Evolutionary conservation across 1,140 invertebrate species (phyloP), one percentile per base, ranked within the genome.

Genomic region (Melitaea cinxia): DNA sequence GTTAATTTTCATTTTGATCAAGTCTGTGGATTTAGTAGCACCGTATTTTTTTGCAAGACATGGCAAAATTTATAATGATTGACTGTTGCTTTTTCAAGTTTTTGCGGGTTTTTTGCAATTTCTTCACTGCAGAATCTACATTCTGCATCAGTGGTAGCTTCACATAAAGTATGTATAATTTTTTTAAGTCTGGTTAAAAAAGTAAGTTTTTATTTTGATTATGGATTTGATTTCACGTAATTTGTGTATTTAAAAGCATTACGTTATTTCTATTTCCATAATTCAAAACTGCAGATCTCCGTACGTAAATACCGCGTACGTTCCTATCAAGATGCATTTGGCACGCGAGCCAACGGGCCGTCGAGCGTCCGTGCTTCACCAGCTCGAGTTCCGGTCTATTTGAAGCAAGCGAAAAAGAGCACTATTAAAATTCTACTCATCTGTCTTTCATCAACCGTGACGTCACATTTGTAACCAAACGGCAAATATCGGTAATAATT

Each of bases 321-420:
- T 52, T 30, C 19, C n/a, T 52, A 52, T 52, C 23, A 26, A 30
- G 24, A 65, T 57, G 28, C 62, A 57, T 35, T 14, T 52, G 33
- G 65, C 65, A 64, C 69, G 52, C 24, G 28, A 37, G 30, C 19
- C 68, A 75, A 75, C 65, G 71, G 72, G 56, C 10, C 73, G 54
- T 73, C 75, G 67, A 69, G 73, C 72, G 65, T 77, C 73, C 77
- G 73, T 72, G 76, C 80, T 73, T 65, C 73, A 80, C 58, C 76
- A 75, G 75, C 59, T 74, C 65, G 55, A 57, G 79, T 83, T 82
- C 75, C 84, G 82, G 82, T 87, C 84, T 87, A 87, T 87, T 85
- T 85, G 76, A 66, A 52, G 42, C 49, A 35, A 10, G 35, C 57
- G 63, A 72, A 83, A 80, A 83, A 85, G 4, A 85, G 69, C 54